A percentile compares a stretch with the other conserved stretches of the same genome.
phyloP scores from a whole-genome alignment of 2,797 vertebrate genomes.

The Choloepus didactylus region DNA sequence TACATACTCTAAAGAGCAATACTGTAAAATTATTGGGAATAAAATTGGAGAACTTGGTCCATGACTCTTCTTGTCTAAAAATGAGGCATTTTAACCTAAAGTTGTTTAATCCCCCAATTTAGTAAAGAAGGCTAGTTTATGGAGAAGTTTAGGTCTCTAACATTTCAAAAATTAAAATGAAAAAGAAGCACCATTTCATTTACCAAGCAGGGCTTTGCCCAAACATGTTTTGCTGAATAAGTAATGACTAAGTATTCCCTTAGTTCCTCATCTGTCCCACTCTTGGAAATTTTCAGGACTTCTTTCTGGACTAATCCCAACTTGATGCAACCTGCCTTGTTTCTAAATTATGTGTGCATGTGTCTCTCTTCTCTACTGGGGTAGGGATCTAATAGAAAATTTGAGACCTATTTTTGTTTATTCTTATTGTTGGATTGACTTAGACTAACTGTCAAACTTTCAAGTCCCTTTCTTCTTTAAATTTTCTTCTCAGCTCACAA shows the following conservation, averaged over 20 bases:
- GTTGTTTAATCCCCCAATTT: background rate
- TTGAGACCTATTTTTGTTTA: background rate
- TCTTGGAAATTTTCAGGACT: background rate
- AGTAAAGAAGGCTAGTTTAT: background rate
- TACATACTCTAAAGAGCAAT: constrained; percentile 42
- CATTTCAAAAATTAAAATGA: constrained; percentile 19
- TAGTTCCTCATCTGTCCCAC: background rate
- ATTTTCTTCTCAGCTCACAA: background rate
- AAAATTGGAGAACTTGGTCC: background rate
- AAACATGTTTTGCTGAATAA: background rate
- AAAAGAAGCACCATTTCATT: background rate
- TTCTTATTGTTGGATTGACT: background rate
- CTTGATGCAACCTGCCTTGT: background rate
- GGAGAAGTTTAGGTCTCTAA: background rate
- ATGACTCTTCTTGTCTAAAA: background rate
- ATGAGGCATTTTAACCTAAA: background rate
- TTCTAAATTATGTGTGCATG: background rate
- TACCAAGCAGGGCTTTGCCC: background rate
- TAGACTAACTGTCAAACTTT: constrained; percentile 24
- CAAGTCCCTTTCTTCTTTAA: constrained; percentile 26
- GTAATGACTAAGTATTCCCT: background rate
- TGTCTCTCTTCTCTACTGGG: background rate
- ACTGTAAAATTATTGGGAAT: background rate
- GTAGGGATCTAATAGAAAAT: background rate
- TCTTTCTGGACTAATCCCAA: background rate